Percentiles rank a stretch among this genome's conserved stretches.
Evolutionary conservation across 2,113 vertebrate genomes (phyloP).

Genomic region (Scophthalmus maximus): DNA sequence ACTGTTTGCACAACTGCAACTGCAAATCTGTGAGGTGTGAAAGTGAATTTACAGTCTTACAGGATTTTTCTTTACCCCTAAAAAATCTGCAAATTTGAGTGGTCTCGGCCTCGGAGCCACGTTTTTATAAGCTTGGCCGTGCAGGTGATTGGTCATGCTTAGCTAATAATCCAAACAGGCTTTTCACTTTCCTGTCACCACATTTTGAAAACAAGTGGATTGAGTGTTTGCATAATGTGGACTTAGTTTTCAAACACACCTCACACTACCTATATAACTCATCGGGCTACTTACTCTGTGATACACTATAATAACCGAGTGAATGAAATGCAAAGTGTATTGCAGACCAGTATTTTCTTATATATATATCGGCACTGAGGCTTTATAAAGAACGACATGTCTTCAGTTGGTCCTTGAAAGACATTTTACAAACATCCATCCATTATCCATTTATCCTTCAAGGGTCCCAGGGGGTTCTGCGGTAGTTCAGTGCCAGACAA

Average conservation of each 20-base stretch:
- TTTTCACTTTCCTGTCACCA: conserved; percentile 17
- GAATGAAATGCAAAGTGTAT: neutral
- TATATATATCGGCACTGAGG: neutral
- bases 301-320: neutral
- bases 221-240: neutral
- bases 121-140: conserved; percentile 11
- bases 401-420: neutral
- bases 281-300: conserved; percentile 14
- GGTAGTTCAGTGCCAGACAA: too few species aligned
- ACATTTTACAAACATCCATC: neutral
- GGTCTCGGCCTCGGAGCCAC: neutral
- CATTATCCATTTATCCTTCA: too few species aligned
- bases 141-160: conserved; percentile 20
- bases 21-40: conserved; percentile 33
- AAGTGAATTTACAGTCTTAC: conserved; percentile 33
- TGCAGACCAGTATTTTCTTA: neutral
- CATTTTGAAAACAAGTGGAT: conserved; percentile 21
- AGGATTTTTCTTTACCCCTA: conserved; percentile 20
- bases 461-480: too few species aligned
- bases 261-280: conserved; percentile 18
- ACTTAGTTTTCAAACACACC: conserved; percentile 2
- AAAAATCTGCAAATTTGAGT: conserved; percentile 13
- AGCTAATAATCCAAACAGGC: conserved; percentile 17
- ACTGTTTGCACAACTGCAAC: conserved; percentile 44
- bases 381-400: neutral